phyloP scores from a whole-genome alignment of 2,888 invertebrate genomes.

The Apeira syringaria region DNA sequence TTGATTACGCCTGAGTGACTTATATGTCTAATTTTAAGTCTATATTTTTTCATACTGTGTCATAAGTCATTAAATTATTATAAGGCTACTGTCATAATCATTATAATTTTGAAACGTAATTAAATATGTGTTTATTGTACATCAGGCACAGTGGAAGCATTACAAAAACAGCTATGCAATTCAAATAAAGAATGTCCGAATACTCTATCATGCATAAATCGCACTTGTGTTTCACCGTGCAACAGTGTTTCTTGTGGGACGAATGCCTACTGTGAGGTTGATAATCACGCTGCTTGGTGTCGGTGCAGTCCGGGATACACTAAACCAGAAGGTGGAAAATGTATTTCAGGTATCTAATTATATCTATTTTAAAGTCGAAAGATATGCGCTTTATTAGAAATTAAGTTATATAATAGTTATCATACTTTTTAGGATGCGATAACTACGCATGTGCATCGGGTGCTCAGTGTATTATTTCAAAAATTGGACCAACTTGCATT shows the following conservation, averaged over 20 bases:
- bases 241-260: slow-evolving; percentile 90
- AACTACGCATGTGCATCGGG: slow-evolving; percentile 91
- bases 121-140: neutral
- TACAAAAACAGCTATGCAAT: slow-evolving; percentile 87
- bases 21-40: too few species aligned
- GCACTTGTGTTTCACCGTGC: slow-evolving; percentile 92
- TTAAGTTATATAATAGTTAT: neutral
- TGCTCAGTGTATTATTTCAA: slow-evolving; percentile 93
- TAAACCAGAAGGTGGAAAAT: slow-evolving; percentile 91
- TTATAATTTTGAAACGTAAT: too few species aligned
- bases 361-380: neutral
- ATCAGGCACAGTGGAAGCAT: slow-evolving; percentile 64
- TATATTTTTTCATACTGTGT: too few species aligned
- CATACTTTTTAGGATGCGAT: slow-evolving; percentile 86
- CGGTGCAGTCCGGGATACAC: slow-evolving; percentile 92
- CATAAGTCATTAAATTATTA: too few species aligned
- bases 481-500: slow-evolving; percentile 93
- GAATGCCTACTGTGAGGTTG: slow-evolving; percentile 94
- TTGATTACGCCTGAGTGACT: too few species aligned
- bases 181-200: slow-evolving; percentile 91
- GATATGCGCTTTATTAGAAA: neutral
- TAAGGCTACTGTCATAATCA: too few species aligned
- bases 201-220: slow-evolving; percentile 90
- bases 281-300: slow-evolving; percentile 95
- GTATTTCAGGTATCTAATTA: slow-evolving; percentile 87